These are phyloP conservation scores for Actenoides hombroni DNA, from an alignment of 2,113 vertebrate genomes.

Conservation along the genomic window DNA sequence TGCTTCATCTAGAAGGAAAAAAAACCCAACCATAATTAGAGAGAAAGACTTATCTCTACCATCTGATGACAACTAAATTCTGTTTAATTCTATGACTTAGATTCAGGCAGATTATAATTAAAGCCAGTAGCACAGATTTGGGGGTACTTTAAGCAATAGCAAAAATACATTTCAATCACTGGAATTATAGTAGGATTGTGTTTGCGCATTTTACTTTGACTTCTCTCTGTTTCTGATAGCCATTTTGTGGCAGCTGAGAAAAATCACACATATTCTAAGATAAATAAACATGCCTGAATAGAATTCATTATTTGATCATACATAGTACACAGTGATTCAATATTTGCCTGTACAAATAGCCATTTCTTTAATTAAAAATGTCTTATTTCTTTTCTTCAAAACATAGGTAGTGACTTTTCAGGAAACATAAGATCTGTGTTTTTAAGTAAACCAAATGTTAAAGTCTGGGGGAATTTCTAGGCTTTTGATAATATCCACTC, in stretches of 20 bases:
- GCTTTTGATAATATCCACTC: background rate
- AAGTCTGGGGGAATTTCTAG: background rate
- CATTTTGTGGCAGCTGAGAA: conserved; percentile 16
- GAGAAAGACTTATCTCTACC: background rate
- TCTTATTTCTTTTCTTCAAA: background rate
- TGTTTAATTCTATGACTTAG: background rate
- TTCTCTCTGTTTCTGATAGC: background rate
- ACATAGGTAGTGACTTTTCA: background rate
- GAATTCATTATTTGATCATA: background rate
- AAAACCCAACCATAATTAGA: background rate
- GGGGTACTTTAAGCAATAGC: background rate
- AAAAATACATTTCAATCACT: background rate
- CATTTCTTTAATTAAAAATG: background rate
- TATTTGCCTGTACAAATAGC: background rate
- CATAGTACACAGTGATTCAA: background rate
- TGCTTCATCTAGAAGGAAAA: background rate
- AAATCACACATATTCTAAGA: background rate
- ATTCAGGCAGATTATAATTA: background rate
- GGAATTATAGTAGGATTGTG: background rate
- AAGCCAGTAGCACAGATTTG: background rate
- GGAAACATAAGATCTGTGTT: background rate
- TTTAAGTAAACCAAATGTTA: background rate
- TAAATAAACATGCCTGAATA: background rate
- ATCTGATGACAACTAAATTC: background rate
- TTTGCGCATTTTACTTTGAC: background rate